Base-by-base conservation (phyloP, 2,888 invertebrate genomes). In the Amphiduros pacificus region DNA sequence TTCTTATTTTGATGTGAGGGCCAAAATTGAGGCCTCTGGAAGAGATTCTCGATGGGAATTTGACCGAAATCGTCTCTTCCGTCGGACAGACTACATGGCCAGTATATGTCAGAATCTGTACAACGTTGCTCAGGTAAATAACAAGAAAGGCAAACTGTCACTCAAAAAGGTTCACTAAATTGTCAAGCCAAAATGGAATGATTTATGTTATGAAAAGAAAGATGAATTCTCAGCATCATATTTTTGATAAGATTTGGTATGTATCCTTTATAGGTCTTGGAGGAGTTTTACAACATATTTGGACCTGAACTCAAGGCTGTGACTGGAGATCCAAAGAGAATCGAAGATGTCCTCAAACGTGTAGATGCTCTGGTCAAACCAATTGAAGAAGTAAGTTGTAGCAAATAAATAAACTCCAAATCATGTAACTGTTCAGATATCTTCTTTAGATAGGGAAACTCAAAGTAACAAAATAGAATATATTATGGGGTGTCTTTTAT, bases 21-120 rank as follows among this genome's bases (percentile, higher is more conserved):
- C 89, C n/a, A 88, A 88, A 72, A 95, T 95, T 66, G 95, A 95
- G 81, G 82, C 88, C 20, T 90, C 92, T 1, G 93, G 92, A 0
- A 91, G 92, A 70, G 92, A 92, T 64, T 28, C 89, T 3, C 87
- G 95, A 11, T 95, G 95, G 95, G 94, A 95, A 82, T 96, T 95
- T 81, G 91, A 94, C 76, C 89, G 91, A 72, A 88, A 87, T 17
- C 86, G 87, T 48, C 84, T 96, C 31, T 95, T 95, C 81, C 89
- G 88, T 1, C 87, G 88, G 62, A 93, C 94, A 0, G 93, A 94
- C 76, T 94, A 94, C 73, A 90, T 94, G 70, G 89, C 89, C 1
- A 85, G 86, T 9, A 92, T 95, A 11, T 91, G 91, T 63, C 85
- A 87, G 53, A 91, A 94, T 76, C 84, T 95, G 36, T 87, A 89